A percentile compares a stretch with the other conserved stretches of the same genome.
These are phyloP conservation scores for Microcebus jonahi DNA, from an alignment of 2,113 vertebrate species.

Conservation along the genomic window DNA sequence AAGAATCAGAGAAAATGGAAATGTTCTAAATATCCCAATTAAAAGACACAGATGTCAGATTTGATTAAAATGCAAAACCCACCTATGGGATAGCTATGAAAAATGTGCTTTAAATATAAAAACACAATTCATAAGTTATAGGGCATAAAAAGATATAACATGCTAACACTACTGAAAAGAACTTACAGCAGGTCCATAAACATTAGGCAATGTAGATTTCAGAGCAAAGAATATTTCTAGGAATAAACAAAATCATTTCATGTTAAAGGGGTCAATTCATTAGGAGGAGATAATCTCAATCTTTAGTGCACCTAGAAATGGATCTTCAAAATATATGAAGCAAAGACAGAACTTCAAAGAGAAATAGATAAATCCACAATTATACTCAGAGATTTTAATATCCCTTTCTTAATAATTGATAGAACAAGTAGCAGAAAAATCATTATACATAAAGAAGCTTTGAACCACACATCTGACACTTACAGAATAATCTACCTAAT, in stretches of 20 bases:
- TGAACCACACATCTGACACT: not conserved
- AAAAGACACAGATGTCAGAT: not conserved
- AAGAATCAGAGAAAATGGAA: constrained; percentile 31
- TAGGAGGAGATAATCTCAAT: constrained; percentile 24
- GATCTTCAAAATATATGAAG: constrained; percentile 33
- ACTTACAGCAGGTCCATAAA: not conserved
- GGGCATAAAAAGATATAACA: not conserved
- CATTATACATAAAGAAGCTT: not conserved
- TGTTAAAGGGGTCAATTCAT: constrained; percentile 1
- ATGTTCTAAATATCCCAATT: not conserved
- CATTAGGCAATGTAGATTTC: not conserved
- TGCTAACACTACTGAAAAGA: not conserved
- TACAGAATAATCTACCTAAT: not conserved
- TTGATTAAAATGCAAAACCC: constrained; percentile 34
- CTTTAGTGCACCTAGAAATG: constrained; percentile 17
- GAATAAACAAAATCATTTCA: not conserved
- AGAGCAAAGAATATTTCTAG: not conserved
- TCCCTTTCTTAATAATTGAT: not conserved
- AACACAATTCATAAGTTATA: not conserved
- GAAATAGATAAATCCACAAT: not conserved
- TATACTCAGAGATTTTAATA: not conserved
- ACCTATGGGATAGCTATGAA: not conserved
- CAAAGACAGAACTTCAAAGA: constrained; percentile 33
- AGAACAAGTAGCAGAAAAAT: constrained; percentile 21
- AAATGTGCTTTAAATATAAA: constrained; percentile 36